phyloP scores from a whole-genome alignment of 2,113 vertebrate species.

The Xiphias gladius region DNA sequence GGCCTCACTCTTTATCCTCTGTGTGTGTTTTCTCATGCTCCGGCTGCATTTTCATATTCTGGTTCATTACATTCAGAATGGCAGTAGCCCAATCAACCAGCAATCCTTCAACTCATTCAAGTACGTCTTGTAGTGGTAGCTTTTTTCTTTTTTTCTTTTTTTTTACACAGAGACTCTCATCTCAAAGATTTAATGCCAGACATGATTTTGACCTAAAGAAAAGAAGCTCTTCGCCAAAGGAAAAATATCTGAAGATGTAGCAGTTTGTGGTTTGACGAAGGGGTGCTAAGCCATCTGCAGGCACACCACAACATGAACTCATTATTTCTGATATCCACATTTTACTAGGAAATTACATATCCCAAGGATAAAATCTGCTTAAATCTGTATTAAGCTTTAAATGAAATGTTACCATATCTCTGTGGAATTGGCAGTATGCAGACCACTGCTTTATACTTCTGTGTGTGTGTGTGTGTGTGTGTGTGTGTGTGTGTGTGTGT shows the following conservation, averaged over 20 bases:
- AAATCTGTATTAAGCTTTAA: slow-evolving; percentile 57
- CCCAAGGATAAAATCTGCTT: slow-evolving; percentile 48
- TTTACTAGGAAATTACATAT: slow-evolving; percentile 67
- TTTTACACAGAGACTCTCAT: slow-evolving; percentile 17
- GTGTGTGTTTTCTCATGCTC: slow-evolving; percentile 28
- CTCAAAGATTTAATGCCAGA: slow-evolving; percentile 17
- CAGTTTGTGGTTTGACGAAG: slow-evolving; percentile 57
- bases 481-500: slow-evolving; percentile 28
- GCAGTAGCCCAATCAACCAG: slow-evolving; percentile 24
- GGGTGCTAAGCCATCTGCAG: slow-evolving; percentile 54
- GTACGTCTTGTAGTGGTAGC: background rate
- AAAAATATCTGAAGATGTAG: slow-evolving; percentile 57
- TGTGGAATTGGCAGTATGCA: slow-evolving; percentile 34
- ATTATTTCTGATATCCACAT: slow-evolving; percentile 58
- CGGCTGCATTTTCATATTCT: slow-evolving; percentile 24
- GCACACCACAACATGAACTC: slow-evolving; percentile 56
- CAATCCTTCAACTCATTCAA: slow-evolving; percentile 18
- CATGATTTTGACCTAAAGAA: slow-evolving; percentile 47
- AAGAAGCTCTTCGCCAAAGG: slow-evolving; percentile 10
- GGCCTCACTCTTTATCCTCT: slow-evolving; percentile 20
- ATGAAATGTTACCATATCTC: slow-evolving; percentile 52
- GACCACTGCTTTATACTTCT: slow-evolving; percentile 8
- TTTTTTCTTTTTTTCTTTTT: background rate
- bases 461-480: slow-evolving; percentile 29
- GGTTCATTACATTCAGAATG: slow-evolving; percentile 20